phyloP scores from a whole-genome alignment of 2,113 vertebrate genomes.

The Trematocara unimaculatum region DNA sequence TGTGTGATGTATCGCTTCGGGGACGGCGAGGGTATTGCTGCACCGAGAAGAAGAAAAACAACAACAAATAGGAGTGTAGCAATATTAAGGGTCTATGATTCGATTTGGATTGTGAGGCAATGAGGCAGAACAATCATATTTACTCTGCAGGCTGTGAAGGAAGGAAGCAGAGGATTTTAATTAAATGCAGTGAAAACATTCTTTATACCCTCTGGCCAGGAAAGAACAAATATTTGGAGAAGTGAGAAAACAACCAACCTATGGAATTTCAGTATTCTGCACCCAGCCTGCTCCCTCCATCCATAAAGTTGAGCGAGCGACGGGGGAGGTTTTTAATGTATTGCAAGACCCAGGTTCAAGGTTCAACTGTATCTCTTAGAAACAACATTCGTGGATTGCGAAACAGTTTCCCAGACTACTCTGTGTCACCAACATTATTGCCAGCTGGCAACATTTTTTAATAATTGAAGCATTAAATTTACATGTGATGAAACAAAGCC shows the following conservation, averaged over 20 bases:
- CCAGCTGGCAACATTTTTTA: neutral
- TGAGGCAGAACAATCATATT: conserved; percentile 32
- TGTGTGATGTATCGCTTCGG: neutral
- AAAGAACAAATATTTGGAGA: conserved; percentile 10
- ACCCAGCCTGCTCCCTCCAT: neutral
- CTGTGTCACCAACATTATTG: neutral
- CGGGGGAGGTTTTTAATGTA: neutral
- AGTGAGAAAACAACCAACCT: neutral
- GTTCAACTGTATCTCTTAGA: neutral
- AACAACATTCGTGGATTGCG: neutral
- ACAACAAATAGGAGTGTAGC: neutral
- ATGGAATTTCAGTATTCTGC: neutral
- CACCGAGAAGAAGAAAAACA: neutral
- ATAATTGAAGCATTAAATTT: neutral
- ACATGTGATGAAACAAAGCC: neutral
- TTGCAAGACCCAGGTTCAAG: neutral
- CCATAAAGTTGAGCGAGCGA: neutral
- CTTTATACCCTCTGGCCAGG: conserved; percentile 17
- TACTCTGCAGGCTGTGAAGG: conserved; percentile 12
- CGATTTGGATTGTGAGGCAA: conserved; percentile 26
- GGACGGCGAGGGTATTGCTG: neutral
- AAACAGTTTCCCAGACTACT: neutral
- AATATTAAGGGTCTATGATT: neutral
- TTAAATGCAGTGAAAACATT: conserved; percentile 23
- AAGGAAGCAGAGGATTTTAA: conserved; percentile 21